These are phyloP conservation scores for Myanophis thanlyinensis DNA, from an alignment of 2,113 vertebrate species.

Conservation along the genomic window DNA sequence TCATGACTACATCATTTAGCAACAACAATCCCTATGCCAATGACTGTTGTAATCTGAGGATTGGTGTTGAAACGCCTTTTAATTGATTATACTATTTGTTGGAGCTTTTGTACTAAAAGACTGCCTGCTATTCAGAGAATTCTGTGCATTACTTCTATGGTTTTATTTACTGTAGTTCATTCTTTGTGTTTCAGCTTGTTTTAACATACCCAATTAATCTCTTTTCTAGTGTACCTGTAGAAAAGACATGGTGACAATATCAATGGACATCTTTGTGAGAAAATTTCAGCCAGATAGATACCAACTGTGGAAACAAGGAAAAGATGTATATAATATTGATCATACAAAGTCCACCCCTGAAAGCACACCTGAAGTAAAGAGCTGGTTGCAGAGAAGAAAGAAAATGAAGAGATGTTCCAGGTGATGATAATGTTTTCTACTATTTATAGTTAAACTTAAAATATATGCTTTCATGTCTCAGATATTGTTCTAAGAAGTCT, in stretches of 20 bases:
- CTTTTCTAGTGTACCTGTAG: conserved; percentile 88
- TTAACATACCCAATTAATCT: neutral
- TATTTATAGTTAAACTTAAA: conserved; percentile 21
- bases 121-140: neutral
- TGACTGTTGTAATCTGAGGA: neutral
- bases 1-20: neutral
- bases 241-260: conserved; percentile 97
- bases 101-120: neutral
- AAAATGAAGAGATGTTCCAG: conserved; percentile 69
- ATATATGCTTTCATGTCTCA: neutral
- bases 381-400: conserved; percentile 82
- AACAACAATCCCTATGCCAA: neutral
- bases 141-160: neutral
- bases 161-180: conserved; percentile 1
- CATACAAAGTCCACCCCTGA: conserved; percentile 88
- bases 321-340: conserved; percentile 86
- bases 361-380: conserved; percentile 86
- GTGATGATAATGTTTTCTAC: conserved; percentile 67
- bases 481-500: neutral
- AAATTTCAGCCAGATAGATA: conserved; percentile 97
- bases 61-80: neutral
- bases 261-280: conserved; percentile 95
- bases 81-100: neutral
- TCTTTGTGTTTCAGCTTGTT: neutral
- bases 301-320: conserved; percentile 90